Evolutionary conservation across 2,113 vertebrate species (phyloP), one percentile per base, ranked within the genome.

Genomic region (Esox niger): DNA sequence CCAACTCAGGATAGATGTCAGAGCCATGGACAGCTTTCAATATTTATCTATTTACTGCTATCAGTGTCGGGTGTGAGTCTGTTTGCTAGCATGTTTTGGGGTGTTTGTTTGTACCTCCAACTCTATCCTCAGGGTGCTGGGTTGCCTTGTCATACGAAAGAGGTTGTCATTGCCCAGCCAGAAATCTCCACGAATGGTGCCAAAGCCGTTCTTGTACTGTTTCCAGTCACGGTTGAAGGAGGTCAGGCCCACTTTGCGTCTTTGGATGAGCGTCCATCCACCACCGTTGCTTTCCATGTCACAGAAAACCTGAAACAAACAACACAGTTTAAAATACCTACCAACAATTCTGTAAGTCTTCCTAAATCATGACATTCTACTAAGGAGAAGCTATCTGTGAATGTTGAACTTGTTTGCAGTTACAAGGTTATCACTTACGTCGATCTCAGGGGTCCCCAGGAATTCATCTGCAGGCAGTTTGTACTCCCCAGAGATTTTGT

Each of bases 101-200:
- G 46, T 23, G 29, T 33, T 23, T 73, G 55, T 29, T 6, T 0
- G 83, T 88, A 95, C 97, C 94, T 98, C 95, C 79, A 99, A 33
- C 74, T 98, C 97, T 55, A 98, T 93, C 11, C 95, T 86, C 11
- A 99, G 92, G 71, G 88, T 76, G 8, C 90, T 97, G n/a, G 96
- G 95, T 60, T 95, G 93, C 52, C 93, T 87, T 20, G 95, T 94
- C 33, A 99, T 88, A 27, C 96, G 91, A 75, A 94, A 95, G 90
- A 99, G 95, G 62, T 98, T 88, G 43, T 98, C 95, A 1, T 98
- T 99, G 70, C 97, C 97, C 13, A 99, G 89, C 97, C 97, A 99
- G 85, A 99, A 99, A 80, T 99, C 97, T 57, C 97, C 97, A 0
- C 90, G 93, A 69, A 94, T 92, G 66, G 92, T 94, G 69, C 97